Evolutionary conservation across 2,113 vertebrate species (phyloP).

Genomic region (Tiliqua scincoides): DNA sequence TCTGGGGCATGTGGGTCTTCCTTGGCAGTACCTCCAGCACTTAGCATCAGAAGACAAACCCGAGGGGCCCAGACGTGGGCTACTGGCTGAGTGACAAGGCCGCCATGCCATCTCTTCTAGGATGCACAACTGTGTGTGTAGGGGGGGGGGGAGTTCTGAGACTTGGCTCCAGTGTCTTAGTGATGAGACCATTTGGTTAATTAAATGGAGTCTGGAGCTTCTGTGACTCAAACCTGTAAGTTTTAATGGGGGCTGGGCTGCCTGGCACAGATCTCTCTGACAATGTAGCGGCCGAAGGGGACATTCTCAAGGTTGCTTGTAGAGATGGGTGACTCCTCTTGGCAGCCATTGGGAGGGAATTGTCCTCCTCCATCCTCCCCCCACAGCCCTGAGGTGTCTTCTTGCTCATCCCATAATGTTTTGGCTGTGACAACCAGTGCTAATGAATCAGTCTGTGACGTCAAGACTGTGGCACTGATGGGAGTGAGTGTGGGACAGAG

Average conservation of each 20-base stretch:
- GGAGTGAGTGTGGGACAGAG: too few species aligned
- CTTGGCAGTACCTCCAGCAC: neutral
- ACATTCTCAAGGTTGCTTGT: constrained; percentile 64
- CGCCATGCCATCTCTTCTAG: neutral
- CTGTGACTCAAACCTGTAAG: constrained; percentile 47
- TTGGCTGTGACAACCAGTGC: rapidly evolving
- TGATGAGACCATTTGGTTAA: constrained; percentile 40
- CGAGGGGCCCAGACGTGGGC: constrained; percentile 32
- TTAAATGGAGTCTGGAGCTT: constrained; percentile 60
- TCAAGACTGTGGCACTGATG: neutral
- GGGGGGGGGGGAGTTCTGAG: constrained; percentile 49
- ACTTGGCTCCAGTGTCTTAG: neutral
- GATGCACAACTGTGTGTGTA: constrained; percentile 35
- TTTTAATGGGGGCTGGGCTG: constrained; percentile 23
- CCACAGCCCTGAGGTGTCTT: neutral
- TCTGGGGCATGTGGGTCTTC: neutral
- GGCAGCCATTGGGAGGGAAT: constrained; percentile 12
- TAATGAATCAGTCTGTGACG: constrained; percentile 5
- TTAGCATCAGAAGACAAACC: constrained; percentile 29
- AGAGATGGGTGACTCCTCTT: constrained; percentile 37
- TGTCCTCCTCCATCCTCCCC: neutral
- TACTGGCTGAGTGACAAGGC: constrained; percentile 35
- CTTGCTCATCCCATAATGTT: constrained; percentile 21
- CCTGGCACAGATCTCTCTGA: constrained; percentile 40
- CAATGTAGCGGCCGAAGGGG: constrained; percentile 34